Evolutionary conservation across 2,797 vertebrate genomes (phyloP).

Genomic region (Hippoglossus hippoglossus): DNA sequence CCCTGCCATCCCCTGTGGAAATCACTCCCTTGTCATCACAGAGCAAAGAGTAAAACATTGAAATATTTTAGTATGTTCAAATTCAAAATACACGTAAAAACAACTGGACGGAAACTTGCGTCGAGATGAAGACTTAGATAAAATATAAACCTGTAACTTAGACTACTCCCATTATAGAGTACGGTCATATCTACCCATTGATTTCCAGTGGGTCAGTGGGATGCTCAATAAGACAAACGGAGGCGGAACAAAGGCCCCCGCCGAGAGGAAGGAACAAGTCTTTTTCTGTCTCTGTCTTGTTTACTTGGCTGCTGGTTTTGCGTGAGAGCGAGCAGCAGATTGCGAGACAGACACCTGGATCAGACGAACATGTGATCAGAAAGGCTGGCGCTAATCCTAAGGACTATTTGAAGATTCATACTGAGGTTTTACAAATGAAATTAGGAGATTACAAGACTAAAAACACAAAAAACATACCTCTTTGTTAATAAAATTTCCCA

Average conservation of each 20-base stretch:
- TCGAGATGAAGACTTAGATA: not conserved
- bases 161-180: not conserved
- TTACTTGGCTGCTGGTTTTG: constrained; percentile 37
- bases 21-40: not conserved
- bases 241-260: constrained; percentile 39
- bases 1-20: not conserved
- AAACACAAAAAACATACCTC: not conserved
- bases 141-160: not conserved
- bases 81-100: not conserved
- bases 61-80: not conserved
- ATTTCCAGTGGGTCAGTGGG: constrained; percentile 21
- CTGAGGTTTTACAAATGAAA: constrained; percentile 29
- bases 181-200: constrained; percentile 20
- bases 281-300: constrained; percentile 55
- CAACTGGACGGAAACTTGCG: not conserved
- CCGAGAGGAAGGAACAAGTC: constrained; percentile 40
- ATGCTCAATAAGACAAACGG: constrained; percentile 35
- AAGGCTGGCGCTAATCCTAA: constrained; percentile 68
- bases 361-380: constrained; percentile 69
- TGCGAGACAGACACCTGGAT: constrained; percentile 79
- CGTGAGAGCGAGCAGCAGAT: constrained; percentile 58
- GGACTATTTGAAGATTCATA: constrained; percentile 26
- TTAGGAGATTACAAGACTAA: not conserved
- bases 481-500: not conserved
- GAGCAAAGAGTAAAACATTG: not conserved